These are phyloP conservation scores for Theodoxus fluviatilis DNA, from an alignment of 2,888 invertebrate species.

Conservation along the genomic window DNA sequence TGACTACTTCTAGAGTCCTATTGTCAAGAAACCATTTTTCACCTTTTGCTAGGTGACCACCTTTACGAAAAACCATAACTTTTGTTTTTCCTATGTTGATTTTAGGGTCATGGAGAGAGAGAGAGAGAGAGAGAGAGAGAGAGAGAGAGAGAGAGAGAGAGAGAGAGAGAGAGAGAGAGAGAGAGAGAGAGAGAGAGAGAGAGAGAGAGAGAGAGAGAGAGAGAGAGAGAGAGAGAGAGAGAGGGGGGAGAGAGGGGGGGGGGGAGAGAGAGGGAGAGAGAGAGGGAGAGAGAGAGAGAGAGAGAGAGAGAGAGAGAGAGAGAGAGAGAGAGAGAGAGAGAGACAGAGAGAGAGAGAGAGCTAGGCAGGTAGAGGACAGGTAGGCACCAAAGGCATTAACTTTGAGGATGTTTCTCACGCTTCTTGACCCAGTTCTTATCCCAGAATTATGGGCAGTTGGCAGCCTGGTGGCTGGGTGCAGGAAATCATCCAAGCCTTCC, in stretches of 20 bases:
- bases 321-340: slow-evolving; percentile 2
- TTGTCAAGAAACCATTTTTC: no score
- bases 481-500: no score
- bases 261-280: slow-evolving; percentile 20
- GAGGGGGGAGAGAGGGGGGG: slow-evolving; percentile 20
- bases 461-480: no score
- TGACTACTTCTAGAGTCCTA: no score
- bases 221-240: background rate
- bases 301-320: background rate
- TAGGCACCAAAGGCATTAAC: background rate
- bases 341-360: background rate
- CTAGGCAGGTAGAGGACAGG: background rate
- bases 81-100: no score
- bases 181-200: background rate
- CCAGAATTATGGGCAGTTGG: no score
- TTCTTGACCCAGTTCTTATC: no score
- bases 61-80: no score
- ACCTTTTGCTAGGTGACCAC: no score
- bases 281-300: background rate
- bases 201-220: background rate
- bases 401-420: no score
- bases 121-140: slow-evolving; percentile 18
- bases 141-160: background rate
- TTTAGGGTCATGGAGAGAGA: background rate
- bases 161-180: no score